phyloP scores from a whole-genome alignment of 2,888 invertebrate genomes.

The Mythimna pallens region DNA sequence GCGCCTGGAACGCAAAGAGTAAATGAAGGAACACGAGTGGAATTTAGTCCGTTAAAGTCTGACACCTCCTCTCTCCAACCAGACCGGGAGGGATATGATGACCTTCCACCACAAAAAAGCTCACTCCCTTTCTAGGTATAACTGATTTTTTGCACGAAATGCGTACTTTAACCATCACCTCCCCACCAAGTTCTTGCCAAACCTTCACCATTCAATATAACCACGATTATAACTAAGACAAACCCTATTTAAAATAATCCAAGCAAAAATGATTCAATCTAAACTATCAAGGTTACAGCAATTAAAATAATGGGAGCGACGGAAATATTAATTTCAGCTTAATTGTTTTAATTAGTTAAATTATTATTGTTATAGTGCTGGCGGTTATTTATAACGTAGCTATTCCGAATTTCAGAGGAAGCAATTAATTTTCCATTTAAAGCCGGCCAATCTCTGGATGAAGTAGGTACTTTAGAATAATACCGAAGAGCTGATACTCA shows the following conservation, averaged over 20 bases:
- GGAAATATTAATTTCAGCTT: constrained; percentile 53
- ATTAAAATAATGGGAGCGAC: constrained; percentile 48
- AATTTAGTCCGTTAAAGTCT: too few relatives aligned
- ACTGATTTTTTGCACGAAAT: background rate
- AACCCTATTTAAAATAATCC: constrained; percentile 34
- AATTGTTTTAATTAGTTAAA: constrained; percentile 55
- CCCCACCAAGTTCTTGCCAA: background rate
- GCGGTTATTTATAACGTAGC: constrained; percentile 36
- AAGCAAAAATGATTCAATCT: constrained; percentile 15
- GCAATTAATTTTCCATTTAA: constrained; percentile 39
- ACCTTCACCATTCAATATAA: background rate
- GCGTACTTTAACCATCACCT: background rate
- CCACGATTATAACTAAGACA: background rate
- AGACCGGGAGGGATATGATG: too few relatives aligned
- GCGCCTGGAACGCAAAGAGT: too few relatives aligned
- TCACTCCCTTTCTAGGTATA: background rate
- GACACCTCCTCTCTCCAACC: too few relatives aligned
- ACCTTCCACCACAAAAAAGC: too few relatives aligned
- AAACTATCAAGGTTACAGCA: constrained; percentile 38
- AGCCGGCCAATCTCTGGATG: constrained; percentile 4
- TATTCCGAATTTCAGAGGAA: constrained; percentile 35
- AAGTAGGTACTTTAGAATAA: constrained; percentile 1
- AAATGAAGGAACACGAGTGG: too few relatives aligned
- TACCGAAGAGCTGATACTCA: constrained; percentile 12
- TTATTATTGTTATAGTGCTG: constrained; percentile 41